These are phyloP conservation scores for Eospalax fontanierii DNA, from an alignment of 2,797 vertebrate species.

Conservation along the genomic window DNA sequence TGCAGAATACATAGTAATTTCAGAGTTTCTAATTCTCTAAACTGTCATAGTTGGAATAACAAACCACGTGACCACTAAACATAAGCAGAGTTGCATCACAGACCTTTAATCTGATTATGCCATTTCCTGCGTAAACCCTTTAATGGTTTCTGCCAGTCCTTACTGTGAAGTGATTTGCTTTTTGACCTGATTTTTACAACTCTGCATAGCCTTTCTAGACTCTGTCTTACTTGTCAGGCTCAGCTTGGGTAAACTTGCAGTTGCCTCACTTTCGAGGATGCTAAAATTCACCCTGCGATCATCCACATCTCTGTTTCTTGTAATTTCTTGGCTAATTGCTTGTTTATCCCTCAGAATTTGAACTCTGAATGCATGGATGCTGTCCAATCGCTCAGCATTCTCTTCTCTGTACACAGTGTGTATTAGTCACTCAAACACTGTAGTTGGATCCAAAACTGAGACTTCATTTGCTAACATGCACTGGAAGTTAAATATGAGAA, in stretches of 20 bases:
- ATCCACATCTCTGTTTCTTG: not conserved
- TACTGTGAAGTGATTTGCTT: not conserved
- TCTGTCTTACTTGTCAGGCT: not conserved
- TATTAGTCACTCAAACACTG: not conserved
- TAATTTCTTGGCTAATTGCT: not conserved
- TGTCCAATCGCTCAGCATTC: not conserved
- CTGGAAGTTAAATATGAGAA: not conserved
- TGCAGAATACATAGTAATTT: not conserved
- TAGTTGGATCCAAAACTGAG: not conserved
- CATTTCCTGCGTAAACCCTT: constrained; percentile 10
- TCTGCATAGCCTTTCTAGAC: not conserved
- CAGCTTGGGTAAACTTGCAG: not conserved
- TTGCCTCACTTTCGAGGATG: constrained; percentile 2
- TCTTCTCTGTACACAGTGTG: not conserved
- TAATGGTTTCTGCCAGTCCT: not conserved
- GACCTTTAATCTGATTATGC: constrained; percentile 44
- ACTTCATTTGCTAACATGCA: not conserved
- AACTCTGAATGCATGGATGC: not conserved
- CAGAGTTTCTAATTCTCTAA: not conserved
- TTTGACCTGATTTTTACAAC: constrained; percentile 58
- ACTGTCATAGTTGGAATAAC: not conserved
- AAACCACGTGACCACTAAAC: not conserved
- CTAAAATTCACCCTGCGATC: not conserved
- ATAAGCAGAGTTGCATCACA: constrained; percentile 57
- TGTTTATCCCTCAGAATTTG: not conserved